Conservation (phyloP, 2,888 invertebrate species). For the Cosmopolites sordidus region DNA sequence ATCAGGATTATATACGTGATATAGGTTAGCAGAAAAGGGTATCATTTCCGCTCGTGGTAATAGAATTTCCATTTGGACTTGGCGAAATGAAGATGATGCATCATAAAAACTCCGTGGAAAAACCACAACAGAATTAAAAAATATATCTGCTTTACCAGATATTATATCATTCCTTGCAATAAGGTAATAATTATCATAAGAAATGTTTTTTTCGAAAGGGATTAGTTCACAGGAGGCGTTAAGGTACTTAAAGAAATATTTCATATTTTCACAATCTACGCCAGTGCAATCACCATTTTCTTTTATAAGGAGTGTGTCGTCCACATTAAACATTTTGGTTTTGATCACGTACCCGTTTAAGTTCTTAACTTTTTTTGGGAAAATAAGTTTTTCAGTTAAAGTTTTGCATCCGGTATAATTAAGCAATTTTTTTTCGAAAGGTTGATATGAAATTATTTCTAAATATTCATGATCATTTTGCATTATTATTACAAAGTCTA, state of each 20-base stretch:
- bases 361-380: constrained; percentile 2
- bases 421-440: constrained; percentile 3
- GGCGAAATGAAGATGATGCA: constrained; percentile 5
- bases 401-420: neutral
- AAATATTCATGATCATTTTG: too few relatives aligned
- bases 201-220: neutral
- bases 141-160: constrained; percentile 7
- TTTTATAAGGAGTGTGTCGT: neutral
- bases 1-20: constrained; percentile 9
- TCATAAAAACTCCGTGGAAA: neutral
- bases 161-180: neutral
- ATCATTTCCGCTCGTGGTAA: constrained; percentile 7
- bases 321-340: neutral
- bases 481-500: neutral
- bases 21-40: constrained; percentile 6
- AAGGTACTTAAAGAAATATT: too few relatives aligned
- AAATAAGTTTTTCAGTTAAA: neutral
- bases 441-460: neutral
- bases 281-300: too few relatives aligned
- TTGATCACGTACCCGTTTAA: constrained; percentile 7
- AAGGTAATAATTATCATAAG: neutral
- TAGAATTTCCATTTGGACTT: too few relatives aligned
- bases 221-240: neutral
- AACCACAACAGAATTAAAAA: constrained; percentile 5
- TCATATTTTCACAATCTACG: too few relatives aligned